phyloP scores from a whole-genome alignment of 2,888 invertebrate species.

The Cerceris rybyensis region DNA sequence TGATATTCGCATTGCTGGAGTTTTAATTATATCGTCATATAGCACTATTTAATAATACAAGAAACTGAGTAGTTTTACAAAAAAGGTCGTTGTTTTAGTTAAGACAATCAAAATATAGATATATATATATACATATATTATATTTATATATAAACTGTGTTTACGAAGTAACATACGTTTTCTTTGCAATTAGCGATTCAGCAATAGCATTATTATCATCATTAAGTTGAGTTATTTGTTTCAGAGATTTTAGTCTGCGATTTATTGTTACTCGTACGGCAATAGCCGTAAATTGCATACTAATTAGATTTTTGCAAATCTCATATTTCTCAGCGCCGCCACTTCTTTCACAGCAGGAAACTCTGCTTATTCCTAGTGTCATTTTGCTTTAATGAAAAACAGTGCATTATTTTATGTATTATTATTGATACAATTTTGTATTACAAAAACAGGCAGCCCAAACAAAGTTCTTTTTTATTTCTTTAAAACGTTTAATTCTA shows the following conservation, averaged over 20 bases:
- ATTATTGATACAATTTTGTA: not conserved
- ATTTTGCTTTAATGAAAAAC: not conserved
- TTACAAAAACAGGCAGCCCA: not conserved
- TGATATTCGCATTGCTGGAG: not conserved
- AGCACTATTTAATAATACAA: conserved; percentile 11
- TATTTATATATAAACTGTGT: conserved; percentile 7
- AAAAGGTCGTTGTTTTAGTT: not conserved
- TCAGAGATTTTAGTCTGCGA: not conserved
- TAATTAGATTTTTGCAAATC: conserved; percentile 9
- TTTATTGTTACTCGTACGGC: conserved; percentile 3
- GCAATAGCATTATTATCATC: not conserved
- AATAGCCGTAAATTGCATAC: conserved; percentile 22
- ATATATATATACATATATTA: conserved; percentile 1
- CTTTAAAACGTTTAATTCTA: conserved; percentile 19
- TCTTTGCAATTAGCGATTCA: not conserved
- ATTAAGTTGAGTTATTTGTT: not conserved
- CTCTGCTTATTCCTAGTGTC: too few species aligned
- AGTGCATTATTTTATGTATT: not conserved
- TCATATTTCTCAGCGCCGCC: not conserved
- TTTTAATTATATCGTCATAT: not conserved
- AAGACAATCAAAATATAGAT: not conserved
- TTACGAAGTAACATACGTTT: not conserved
- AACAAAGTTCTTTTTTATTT: conserved; percentile 12
- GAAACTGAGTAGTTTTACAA: not conserved
- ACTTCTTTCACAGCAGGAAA: too few species aligned